Base-by-base conservation (phyloP, 2,797 vertebrate species). In the Vultur gryphus region DNA sequence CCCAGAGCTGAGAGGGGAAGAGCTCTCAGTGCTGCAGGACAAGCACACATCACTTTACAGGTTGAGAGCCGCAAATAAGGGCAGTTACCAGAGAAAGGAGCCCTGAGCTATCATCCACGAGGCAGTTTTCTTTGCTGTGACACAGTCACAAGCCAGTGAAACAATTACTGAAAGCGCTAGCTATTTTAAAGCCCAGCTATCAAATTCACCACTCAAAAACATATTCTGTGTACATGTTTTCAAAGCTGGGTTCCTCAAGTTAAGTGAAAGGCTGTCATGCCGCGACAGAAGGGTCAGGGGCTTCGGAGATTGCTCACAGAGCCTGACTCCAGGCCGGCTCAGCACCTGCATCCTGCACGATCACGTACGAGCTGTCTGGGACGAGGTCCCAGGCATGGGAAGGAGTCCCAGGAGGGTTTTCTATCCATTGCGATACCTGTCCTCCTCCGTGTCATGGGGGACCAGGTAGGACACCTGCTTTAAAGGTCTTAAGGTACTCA, bases 311-410 rank as follows among this genome's bases (percentile, higher is more conserved):
- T 33, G 72, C 37, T 61, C 41, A 57, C 33, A 62, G 37, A 71
- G 46, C 28, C 28, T 2, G 2, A 41, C 20, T 90, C 8, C 43
- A 87, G 49, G 24, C 15, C 1, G 9, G 59, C 28, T 67, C 80
- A 80, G 67, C 0, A 1, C 3, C 48, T 19, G 16, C 5, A 6
- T 52, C 75, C 46, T 70, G 61, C 59, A 66, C 0, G 5, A 24
- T 16, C 35, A 26, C 0, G 8, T 23, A 59, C 1, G 7, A 93
- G n/a, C 17, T 6, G 19, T 25, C 15, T 35, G 43, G n/a, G 37
- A 78, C 1, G 3, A 84, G 51, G 55, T 69, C 46, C 57, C 4
- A 1, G 26, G 46, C 28, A 77, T 0, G 1, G 35, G 37, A 86
- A 90, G 35, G 55, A 72, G 67, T 9, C 23, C 49, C 37, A 39